Conservation (phyloP, 2,113 vertebrate species). For the Malurus cyaneus region DNA sequence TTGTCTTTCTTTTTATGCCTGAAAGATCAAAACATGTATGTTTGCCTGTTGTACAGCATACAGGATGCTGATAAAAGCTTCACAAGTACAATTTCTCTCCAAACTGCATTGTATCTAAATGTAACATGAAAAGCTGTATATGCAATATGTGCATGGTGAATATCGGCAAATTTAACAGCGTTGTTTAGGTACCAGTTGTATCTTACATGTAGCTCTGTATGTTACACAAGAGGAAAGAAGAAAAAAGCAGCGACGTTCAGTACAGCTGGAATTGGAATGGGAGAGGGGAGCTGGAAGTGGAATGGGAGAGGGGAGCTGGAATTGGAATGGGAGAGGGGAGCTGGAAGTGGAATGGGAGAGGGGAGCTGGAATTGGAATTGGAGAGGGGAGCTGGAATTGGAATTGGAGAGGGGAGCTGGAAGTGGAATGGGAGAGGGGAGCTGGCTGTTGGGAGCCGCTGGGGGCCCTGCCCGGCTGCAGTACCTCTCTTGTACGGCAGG, state of each 20-base stretch:
- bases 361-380: not conserved
- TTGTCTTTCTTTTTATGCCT: not conserved
- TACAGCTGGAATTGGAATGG: rapidly evolving
- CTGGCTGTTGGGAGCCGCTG: rapidly evolving
- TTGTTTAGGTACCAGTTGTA: not conserved
- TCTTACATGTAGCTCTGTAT: rapidly evolving
- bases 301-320: not conserved
- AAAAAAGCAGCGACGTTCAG: rapidly evolving
- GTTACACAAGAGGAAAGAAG: not conserved
- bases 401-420: not conserved
- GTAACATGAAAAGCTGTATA: not conserved
- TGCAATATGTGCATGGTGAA: not conserved
- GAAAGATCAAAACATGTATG: rapidly evolving
- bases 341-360: no score
- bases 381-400: not conserved
- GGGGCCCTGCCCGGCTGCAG: not conserved
- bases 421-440: not conserved
- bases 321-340: no score
- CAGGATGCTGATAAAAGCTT: not conserved
- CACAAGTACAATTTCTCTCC: not conserved
- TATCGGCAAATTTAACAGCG: rapidly evolving
- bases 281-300: not conserved
- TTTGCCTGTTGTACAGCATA: rapidly evolving
- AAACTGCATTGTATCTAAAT: not conserved
- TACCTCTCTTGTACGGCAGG: not conserved